Conservation (phyloP, 1,140 invertebrate genomes). For the Sesamia nonagrioides region DNA sequence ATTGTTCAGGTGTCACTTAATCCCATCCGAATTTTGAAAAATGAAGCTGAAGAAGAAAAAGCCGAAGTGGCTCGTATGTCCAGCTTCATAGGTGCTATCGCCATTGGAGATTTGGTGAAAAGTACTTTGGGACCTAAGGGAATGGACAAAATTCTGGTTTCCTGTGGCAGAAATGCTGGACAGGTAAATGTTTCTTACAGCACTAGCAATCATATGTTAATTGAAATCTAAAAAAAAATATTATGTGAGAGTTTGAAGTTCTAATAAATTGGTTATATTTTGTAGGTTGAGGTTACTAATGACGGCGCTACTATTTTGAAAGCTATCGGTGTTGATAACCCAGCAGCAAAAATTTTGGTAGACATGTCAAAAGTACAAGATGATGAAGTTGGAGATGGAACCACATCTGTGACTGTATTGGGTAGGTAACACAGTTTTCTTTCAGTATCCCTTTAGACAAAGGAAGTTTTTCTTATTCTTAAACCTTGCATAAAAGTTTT, state of each 20-base stretch:
- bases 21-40: conserved; percentile 97
- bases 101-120: conserved; percentile 99
- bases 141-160: conserved; percentile 99
- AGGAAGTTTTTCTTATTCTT: conserved; percentile 21
- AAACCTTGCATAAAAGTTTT: neutral
- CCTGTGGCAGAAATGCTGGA: conserved; percentile 93
- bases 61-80: conserved; percentile 98
- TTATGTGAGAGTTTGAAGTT: neutral
- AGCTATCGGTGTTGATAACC: conserved; percentile 99
- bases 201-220: neutral
- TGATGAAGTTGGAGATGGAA: conserved; percentile 99
- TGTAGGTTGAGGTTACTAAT: conserved; percentile 98
- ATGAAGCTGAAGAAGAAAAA: conserved; percentile 99
- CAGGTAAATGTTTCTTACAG: conserved; percentile 69
- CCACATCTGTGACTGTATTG: conserved; percentile 99
- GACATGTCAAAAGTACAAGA: conserved; percentile 99
- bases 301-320: conserved; percentile 99
- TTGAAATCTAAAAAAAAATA: neutral
- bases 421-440: conserved; percentile 83
- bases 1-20: conserved; percentile 94
- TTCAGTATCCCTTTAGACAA: neutral
- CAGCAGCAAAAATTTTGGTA: conserved; percentile 99
- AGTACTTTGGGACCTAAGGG: conserved; percentile 99
- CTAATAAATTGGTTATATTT: conserved; percentile 28
- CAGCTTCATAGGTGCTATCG: conserved; percentile 99